Base-by-base conservation (phyloP, 2,113 vertebrate genomes). In the Coreoperca whiteheadi region DNA sequence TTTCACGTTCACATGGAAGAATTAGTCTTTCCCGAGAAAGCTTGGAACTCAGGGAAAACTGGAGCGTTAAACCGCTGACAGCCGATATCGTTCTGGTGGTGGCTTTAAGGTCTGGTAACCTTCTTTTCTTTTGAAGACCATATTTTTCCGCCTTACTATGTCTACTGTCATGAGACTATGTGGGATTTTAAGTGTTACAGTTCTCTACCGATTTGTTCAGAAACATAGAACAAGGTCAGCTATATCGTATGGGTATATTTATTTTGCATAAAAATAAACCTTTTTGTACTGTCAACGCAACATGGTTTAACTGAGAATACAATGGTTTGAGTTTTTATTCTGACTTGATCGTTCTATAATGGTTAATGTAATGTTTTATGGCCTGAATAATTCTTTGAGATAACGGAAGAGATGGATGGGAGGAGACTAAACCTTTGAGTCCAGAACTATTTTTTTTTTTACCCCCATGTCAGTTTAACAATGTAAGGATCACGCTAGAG, bases 21-120 rank as follows among this genome's bases (percentile, higher is more conserved):
- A 46, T 39, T 25, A 21, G 8, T 51, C 48, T 76, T 71, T 78
- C 9, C 34, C 6, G 0, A 16, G 46, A 41, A 76, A 51, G 54
- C 43, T 10, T 1, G 3, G 41, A 88, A 73, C 71, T 87, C 71
- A n/a, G 56, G 74, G 77, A 63, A 23, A 37, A 34, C n/a, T n/a
- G 1, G 0, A 67, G 32, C 54, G 28, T 72, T 63, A 41, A 73
- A 61, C 23, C 14, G 3, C 63, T 18, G 25, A 71, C 50, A 60
- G 68, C 6, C 0, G 2, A 48, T 59, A 4, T 32, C 43, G 3
- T 77, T 73, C 11, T 53, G 21, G 21, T n/a, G 56, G 30, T 53
- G 25, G 57, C 25, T 86, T 64, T 81, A 15, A 59, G 30, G 25
- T 77, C 72, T 59, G 34, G 12, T 46, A 50, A 3, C 34, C 59